Evolutionary conservation across 2,888 invertebrate species (phyloP), one percentile per base, ranked within the genome.

Genomic region (Helobdella robusta): DNA sequence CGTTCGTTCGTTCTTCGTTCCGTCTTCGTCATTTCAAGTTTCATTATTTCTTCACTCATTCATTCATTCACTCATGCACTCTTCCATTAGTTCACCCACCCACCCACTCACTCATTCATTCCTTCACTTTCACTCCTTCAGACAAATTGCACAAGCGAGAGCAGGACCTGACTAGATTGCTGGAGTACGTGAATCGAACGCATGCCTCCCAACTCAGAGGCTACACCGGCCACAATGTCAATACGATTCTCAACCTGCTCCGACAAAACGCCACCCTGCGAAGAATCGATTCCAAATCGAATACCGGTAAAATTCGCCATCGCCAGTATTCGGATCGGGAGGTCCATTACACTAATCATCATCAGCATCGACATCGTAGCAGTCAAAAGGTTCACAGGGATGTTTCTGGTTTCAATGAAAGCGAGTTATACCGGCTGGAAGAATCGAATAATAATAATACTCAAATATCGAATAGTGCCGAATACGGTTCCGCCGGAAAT

Each of bases 111-210:
- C n/a, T n/a, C n/a, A n/a, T n/a, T n/a, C n/a, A n/a, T n/a, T n/a
- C n/a, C n/a, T n/a, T n/a, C n/a, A n/a, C n/a, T n/a, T n/a, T n/a
- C n/a, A n/a, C n/a, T n/a, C n/a, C n/a, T n/a, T n/a, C 61, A 69
- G 69, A 67, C 6, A 67, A 68, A 35, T 62, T 69, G 35, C 68
- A 68, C 64, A 62, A 64, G 25, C 60, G 67, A 5, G 69, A 68
- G 50, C 58, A 61, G 62, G 65, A 68, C 34, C 30, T 69, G 46
- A 58, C 60, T 18, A 54, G 60, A n/a, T 63, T 70, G 40, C 65
- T 70, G 15, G 50, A 36, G 28, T 69, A 68, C 64, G 67, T 70
- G 36, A 46, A 54, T 54, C 60, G 64, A 6, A 65, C 59, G 15
- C 68, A 64, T 8, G 25, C 67, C 28, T 58, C 58, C 6, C 64